Conservation (phyloP, 92 coral and sea anemone genomes). For the Palythoa grandiflora region DNA sequence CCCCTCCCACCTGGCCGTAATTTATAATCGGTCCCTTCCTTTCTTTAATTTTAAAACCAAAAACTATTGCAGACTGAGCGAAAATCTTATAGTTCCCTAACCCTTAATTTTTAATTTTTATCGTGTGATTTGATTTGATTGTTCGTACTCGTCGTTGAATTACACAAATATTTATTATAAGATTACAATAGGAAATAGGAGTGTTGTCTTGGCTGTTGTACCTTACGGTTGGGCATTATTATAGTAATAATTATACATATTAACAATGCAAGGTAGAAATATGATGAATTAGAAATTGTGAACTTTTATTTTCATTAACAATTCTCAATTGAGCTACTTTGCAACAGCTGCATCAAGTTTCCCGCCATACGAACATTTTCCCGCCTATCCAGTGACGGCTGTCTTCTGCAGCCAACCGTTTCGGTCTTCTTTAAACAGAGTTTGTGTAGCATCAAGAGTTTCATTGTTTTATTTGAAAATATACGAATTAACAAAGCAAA, state of each 20-base stretch:
- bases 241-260: neutral
- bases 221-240: neutral
- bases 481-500: slow-evolving; percentile 1
- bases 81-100: neutral
- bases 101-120: neutral
- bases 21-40: neutral
- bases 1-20: neutral
- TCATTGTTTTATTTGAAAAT: neutral
- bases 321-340: neutral
- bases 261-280: slow-evolving; percentile 1
- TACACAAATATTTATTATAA: neutral
- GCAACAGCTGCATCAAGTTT: neutral
- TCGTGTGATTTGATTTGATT: neutral
- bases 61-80: neutral
- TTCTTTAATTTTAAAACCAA: neutral
- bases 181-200: neutral
- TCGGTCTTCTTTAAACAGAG: neutral
- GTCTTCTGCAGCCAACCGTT: slow-evolving; percentile 16
- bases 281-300: neutral
- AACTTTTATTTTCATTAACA: neutral
- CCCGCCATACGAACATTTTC: neutral
- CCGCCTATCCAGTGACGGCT: slow-evolving; percentile 15
- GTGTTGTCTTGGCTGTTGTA: slow-evolving; percentile 2
- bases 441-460: slow-evolving; percentile 1
- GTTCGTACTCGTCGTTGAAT: neutral